Conservation (phyloP, 1,140 invertebrate species). For the Micrasema minimum region DNA sequence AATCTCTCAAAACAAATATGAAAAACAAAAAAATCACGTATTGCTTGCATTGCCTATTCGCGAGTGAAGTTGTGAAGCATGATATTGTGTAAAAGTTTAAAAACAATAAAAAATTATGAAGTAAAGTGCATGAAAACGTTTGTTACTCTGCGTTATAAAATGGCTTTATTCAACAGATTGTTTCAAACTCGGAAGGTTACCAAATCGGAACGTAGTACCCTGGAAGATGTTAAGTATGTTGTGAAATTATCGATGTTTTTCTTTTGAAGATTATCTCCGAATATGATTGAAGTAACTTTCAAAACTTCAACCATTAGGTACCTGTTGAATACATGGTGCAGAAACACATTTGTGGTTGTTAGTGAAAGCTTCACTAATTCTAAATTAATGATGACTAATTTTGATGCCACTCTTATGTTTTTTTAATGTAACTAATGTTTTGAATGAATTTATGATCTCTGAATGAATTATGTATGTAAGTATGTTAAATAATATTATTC, state of each 20-base stretch:
- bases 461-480: too few species aligned
- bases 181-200: conserved; percentile 62
- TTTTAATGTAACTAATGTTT: too few species aligned
- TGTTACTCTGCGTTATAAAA: conserved; percentile 54
- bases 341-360: too few species aligned
- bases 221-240: conserved; percentile 63
- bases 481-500: too few species aligned
- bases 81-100: conserved; percentile 2
- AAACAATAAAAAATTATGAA: conserved; percentile 29
- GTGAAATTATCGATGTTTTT: not conserved
- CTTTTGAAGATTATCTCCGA: not conserved
- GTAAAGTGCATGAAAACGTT: conserved; percentile 40
- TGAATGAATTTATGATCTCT: too few species aligned
- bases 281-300: not conserved
- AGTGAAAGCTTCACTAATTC: too few species aligned
- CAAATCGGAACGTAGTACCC: conserved; percentile 58
- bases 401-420: too few species aligned
- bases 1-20: too few species aligned
- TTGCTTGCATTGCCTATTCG: conserved; percentile 21
- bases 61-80: conserved; percentile 20
- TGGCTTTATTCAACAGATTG: conserved; percentile 64
- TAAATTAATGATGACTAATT: too few species aligned
- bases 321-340: too few species aligned
- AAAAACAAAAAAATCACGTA: not conserved
- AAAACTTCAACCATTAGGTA: not conserved